Base-by-base conservation (phyloP, 2,888 invertebrate species). In the Heliothis peltigera region DNA sequence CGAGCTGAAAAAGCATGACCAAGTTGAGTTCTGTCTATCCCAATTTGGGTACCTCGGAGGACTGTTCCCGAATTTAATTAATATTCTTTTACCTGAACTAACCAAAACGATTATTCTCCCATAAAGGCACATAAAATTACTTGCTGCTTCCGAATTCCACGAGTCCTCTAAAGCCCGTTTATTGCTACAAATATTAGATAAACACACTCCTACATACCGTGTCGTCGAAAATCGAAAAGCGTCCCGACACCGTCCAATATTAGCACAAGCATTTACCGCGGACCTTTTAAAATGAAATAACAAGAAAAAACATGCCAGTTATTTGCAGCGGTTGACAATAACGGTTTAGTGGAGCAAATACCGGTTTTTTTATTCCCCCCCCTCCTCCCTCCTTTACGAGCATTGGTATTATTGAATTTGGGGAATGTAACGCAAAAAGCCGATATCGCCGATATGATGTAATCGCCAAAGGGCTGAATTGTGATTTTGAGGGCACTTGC, bases 401-500 rank as follows among this genome's bases (percentile, higher is more conserved):
- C 71, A 76, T 77, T 62, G 75, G 78, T 82, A 82, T 84, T 85
- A 85, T 85, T 85, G 85, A 85, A 85, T 84, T 85, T 84, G 74
- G 78, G 78, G 74, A 77, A 76, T 73, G 79, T 74, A 62, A 83
- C 75, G 75, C 80, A 68, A 77, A 80, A 76, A 78, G 65, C 76
- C 75, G 80, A 85, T 83, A 82, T 81, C 84, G 65, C 73, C 75
- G 80, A 85, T 83, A 82, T 81, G 84, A 81, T 83, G 85, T 87
- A 85, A 87, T 86, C 83, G 82, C 75, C 73, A 77, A 82, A 84
- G 82, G 82, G 80, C 82, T 81, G 84, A 86, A 82, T 85, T 80
- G 86, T 85, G 84, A 85, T 86, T 83, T 81, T 77, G 83, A 81
- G 79, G 82, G 82, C 81, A 82, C 80, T 86, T 81, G 77, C 78